Evolutionary conservation across 2,888 invertebrate genomes (phyloP), one percentile per base, ranked within the genome.

Genomic region (Aphidius colemani): DNA sequence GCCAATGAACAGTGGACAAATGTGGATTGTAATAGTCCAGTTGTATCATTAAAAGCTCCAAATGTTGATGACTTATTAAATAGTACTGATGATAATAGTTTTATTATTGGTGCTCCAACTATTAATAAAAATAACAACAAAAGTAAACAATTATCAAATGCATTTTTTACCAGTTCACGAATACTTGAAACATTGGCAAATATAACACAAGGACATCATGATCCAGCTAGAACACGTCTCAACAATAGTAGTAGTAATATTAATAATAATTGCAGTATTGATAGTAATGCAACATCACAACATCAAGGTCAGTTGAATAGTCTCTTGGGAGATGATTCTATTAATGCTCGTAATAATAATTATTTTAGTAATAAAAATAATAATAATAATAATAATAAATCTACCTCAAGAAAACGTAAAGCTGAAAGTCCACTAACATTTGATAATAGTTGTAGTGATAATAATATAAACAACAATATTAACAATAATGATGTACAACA

Each of bases 141-240:
- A 46, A 46, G 1, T 57, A 72, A 68, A 41, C 67, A 73, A 4
- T 50, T 78, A 7, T 81, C 82, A 0, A 70, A 71, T 11, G 74
- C 80, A 30, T 79, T 82, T 63, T 66, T 78, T 13, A 81, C 82
- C 18, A 81, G 81, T 0, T 78, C 81, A 4, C 72, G 75, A 50
- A 80, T 82, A 43, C 71, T 82, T 7, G 77, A 80, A 63, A 80
- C 81, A 3, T 74, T 82, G 10, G 76, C 80, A 0, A 79, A 66
- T 62, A 74, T 82, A 43, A 78, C 81, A 0, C 74, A 74, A 43
- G 73, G 76, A 7, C 75, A 75, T 53, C 18, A 72, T 7, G 75
- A 71, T 40, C 43, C 58, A 3, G 65, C 64, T 53, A 63, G 56
- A 40, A 50, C 53, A 7, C n/a, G 18, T 10, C 41, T 44, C 50